Evolutionary conservation across 2,888 invertebrate genomes (phyloP), one percentile per base, ranked within the genome.

Genomic region (Tribolium freemani): DNA sequence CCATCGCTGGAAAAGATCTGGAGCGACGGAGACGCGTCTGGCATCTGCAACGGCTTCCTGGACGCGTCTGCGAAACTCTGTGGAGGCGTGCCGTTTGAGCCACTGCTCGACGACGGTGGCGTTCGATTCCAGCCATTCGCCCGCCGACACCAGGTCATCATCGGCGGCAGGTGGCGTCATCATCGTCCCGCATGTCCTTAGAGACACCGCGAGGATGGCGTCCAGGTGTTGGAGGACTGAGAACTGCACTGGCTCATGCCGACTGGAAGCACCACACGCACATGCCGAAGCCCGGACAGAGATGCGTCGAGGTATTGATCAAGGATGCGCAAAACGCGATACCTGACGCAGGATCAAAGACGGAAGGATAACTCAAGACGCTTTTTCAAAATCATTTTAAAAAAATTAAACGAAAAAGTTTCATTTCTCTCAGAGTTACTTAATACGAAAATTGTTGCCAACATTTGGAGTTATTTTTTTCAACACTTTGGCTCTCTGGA

Each of bases 1-100:
- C 95, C 95, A 96, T 76, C 93, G 89, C 82, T 95, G 95, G 87
- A 95, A 95, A 75, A 96, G 88, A 84, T 96, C 95, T 76, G 94
- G 81, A 51, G 84, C 81, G 73, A 83, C 76, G 58, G 82, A 79
- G 83, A 81, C 87, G 83, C 77, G 82, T 82, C 72, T 85, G 77
- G 70, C 71, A 79, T 67, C 83, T 6, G 74, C 63, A 31, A 81
- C 76, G 48, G 86, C 86, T 72, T 83, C 81, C 77, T 83, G 84
- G 50, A 84, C 82, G 58, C 83, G 82, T 75, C 83, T 83, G 51
- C 83, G 81, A 31, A 86, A 80, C 69, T 84, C 85, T 70, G 79
- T 91, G 90, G 82, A 93, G 84, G 95, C 95, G 83, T 92, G 92
- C 78, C 95, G 93, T 67, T 90, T 90, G 76, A 95, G 87, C 93